Conservation (phyloP, 35 echinoderm and acorn worm species). For the Holothuria glaberrima region DNA sequence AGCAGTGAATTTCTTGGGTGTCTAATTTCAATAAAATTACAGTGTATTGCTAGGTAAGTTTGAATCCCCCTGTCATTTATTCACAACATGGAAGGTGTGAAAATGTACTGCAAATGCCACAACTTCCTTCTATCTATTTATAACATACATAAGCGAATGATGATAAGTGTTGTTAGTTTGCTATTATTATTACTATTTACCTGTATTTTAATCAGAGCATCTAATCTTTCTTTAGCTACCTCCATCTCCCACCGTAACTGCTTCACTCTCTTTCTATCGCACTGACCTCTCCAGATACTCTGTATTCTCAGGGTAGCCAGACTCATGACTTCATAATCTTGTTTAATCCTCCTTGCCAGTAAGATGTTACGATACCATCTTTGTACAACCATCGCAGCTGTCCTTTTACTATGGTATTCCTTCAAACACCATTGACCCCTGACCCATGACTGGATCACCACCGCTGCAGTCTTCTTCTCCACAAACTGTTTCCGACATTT, state of each 20-base stretch:
- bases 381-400: not conserved
- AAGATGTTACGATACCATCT: slow-evolving; percentile 19
- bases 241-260: slow-evolving; percentile 25
- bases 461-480: slow-evolving; percentile 1
- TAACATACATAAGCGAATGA: too few species aligned
- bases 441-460: slow-evolving; percentile 41
- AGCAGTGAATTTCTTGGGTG: too few species aligned
- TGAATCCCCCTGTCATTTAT: too few species aligned
- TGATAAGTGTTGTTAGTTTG: too few species aligned
- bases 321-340: slow-evolving; percentile 28
- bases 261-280: slow-evolving; percentile 42
- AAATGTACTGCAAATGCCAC: too few species aligned
- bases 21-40: too few species aligned
- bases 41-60: too few species aligned
- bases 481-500: slow-evolving; percentile 7
- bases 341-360: slow-evolving; percentile 16
- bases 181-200: not conserved
- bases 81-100: too few species aligned
- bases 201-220: slow-evolving; percentile 14
- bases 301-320: slow-evolving; percentile 72
- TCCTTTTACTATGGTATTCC: not conserved
- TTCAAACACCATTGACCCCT: slow-evolving; percentile 1
- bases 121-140: too few species aligned
- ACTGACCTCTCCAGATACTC: slow-evolving; percentile 51
- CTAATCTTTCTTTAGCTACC: slow-evolving; percentile 12